Evolutionary conservation across 2,797 vertebrate species (phyloP), one percentile per base, ranked within the genome.

Genomic region (Acanthiza pusilla): DNA sequence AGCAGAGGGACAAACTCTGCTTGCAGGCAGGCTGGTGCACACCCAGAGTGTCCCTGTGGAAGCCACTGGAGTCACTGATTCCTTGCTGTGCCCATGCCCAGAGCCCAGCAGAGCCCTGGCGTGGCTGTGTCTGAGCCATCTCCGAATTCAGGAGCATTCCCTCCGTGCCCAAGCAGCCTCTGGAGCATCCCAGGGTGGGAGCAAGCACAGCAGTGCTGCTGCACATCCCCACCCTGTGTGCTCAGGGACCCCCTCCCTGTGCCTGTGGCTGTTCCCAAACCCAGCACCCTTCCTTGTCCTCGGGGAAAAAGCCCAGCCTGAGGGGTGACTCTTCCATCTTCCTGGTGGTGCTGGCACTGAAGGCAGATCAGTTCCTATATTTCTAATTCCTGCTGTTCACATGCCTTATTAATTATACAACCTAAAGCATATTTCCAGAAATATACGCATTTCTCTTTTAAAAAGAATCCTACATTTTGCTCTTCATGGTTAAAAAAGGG

Each of bases 101-200:
- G 60, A n/a, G 4, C 21, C 4, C 62, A 47, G 22, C 65, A 42
- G n/a, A 54, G 66, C n/a, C 40, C 84, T 4, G 15, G 20, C 4
- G 13, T 2, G 61, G 48, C 81, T 22, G 23, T 12, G 13, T 11
- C 30, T 15, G 62, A 72, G 80, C 54, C 1, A 0, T 12, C 63
- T 15, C 45, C 4, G 19, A 30, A 5, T 29, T 38, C 0, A 1
- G 68, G 53, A 80, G 3, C 1, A 0, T 17, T 42, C 21, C n/a
- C 4, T 2, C 16, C 0, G 0, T 48, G 58, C 32, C 47, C 11
- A 1, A 63, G 27, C 54, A 36, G 47, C 36, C 3, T 10, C 12
- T 53, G 1, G 6, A 54, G 65, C 34, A 45, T 19, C 42, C 36
- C 17, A 0, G 17, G 2, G 9, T 3, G 43, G 27, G 57, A 48